phyloP scores from a whole-genome alignment of 2,888 invertebrate genomes.

The Sphaerophoria taeniata region DNA sequence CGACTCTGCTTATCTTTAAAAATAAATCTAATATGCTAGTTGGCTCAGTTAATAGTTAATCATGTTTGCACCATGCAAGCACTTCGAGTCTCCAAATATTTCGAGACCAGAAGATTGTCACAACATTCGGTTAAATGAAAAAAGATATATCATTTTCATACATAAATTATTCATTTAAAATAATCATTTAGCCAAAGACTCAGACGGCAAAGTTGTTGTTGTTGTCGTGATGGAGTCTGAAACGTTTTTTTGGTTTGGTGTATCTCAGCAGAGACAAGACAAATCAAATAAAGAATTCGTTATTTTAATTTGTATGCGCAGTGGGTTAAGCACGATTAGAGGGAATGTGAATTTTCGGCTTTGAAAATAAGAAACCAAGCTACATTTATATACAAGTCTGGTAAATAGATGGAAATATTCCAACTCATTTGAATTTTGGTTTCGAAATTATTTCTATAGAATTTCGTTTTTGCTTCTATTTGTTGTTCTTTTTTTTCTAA shows the following conservation, averaged over 20 bases:
- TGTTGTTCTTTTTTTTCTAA: background rate
- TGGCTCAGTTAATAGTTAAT: slow-evolving; percentile 51
- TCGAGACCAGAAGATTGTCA: slow-evolving; percentile 12
- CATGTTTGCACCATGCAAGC: slow-evolving; percentile 35
- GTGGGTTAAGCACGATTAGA: slow-evolving; percentile 32
- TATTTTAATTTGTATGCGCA: slow-evolving; percentile 34
- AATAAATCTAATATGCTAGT: slow-evolving; percentile 45
- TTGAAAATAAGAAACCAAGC: background rate
- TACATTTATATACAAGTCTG: background rate
- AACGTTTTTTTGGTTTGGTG: slow-evolving; percentile 1
- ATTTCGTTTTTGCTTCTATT: slow-evolving; percentile 20
- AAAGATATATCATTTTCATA: slow-evolving; percentile 26
- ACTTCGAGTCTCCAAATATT: slow-evolving; percentile 3
- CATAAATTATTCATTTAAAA: slow-evolving; percentile 59
- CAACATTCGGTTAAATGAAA: slow-evolving; percentile 10
- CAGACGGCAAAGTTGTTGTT: background rate
- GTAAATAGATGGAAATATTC: slow-evolving; percentile 36
- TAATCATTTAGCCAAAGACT: slow-evolving; percentile 39
- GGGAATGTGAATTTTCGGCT: slow-evolving; percentile 28
- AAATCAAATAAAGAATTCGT: slow-evolving; percentile 7
- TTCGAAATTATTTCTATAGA: slow-evolving; percentile 32
- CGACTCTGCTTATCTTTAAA: slow-evolving; percentile 36
- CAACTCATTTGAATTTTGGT: slow-evolving; percentile 35
- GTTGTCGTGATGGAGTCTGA: background rate
- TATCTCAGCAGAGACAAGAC: background rate